These are phyloP conservation scores for Drosophila pachea DNA, from an alignment of 1,140 invertebrate species.

Conservation along the genomic window DNA sequence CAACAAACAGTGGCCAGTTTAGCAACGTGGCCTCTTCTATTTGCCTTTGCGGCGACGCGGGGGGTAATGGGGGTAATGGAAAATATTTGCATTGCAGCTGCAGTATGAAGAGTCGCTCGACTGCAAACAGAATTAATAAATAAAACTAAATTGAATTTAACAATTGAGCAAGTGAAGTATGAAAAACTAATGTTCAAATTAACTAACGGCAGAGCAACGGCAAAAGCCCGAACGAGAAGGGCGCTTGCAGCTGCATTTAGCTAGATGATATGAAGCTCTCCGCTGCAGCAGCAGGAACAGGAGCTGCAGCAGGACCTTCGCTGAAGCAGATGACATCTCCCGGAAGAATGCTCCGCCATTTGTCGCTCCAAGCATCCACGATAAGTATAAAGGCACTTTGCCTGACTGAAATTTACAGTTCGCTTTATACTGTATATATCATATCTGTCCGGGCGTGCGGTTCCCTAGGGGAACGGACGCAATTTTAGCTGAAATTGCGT, in stretches of 20 bases:
- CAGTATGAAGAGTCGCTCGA: too few relatives aligned
- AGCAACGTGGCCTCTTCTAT: slow-evolving; percentile 4
- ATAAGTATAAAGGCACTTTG: slow-evolving; percentile 9
- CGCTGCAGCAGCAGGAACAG: slow-evolving; percentile 19
- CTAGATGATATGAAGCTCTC: slow-evolving; percentile 7
- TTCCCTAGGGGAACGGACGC: too few relatives aligned
- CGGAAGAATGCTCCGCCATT: background rate
- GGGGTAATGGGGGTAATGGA: too few relatives aligned
- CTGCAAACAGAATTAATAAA: too few relatives aligned
- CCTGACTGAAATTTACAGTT: background rate
- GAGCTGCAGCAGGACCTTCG: slow-evolving; percentile 1
- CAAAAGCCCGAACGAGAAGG: background rate
- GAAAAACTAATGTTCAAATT: background rate
- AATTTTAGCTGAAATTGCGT: too few relatives aligned
- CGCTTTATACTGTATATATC: too few relatives aligned
- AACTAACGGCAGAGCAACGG: background rate
- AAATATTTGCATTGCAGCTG: background rate
- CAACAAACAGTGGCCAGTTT: slow-evolving; percentile 13
- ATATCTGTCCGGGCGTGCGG: too few relatives aligned
- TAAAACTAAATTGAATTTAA: too few relatives aligned
- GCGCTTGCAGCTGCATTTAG: slow-evolving; percentile 11
- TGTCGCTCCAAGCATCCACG: background rate
- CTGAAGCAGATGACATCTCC: background rate
- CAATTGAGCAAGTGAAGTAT: background rate
- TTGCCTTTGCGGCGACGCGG: slow-evolving; percentile 1